Conservation (phyloP, 2,888 invertebrate genomes). For the Pachydiplax longipennis region DNA sequence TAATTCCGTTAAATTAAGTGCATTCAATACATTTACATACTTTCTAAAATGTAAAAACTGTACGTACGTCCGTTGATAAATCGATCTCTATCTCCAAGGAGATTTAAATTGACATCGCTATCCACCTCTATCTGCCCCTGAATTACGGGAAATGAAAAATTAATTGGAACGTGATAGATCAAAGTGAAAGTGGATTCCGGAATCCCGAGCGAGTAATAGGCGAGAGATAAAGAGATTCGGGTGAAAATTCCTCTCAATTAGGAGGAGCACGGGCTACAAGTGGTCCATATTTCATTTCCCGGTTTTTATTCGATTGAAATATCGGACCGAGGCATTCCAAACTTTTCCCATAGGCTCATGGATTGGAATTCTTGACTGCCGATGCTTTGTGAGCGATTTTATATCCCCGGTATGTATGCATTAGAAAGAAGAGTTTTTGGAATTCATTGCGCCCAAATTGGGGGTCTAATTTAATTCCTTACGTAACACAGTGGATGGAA, state of each 20-base stretch:
- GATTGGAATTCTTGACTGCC: conserved; percentile 15
- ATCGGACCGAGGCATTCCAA: not conserved
- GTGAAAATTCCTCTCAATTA: conserved; percentile 35
- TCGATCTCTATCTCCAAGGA: too few relatives aligned
- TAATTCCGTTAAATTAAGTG: too few relatives aligned
- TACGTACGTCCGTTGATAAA: too few relatives aligned
- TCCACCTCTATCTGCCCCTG: too few relatives aligned
- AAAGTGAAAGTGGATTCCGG: too few relatives aligned
- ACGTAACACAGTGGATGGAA: not conserved
- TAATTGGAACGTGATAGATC: too few relatives aligned
- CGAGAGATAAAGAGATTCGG: not conserved
- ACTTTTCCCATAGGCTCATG: not conserved
- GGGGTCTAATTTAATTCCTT: not conserved
- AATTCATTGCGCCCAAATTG: not conserved
- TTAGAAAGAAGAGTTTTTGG: not conserved
- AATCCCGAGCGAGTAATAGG: too few relatives aligned
- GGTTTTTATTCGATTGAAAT: conserved; percentile 11
- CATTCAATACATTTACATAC: too few relatives aligned
- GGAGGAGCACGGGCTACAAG: conserved; percentile 5
- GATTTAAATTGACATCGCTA: too few relatives aligned
- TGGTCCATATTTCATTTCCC: conserved; percentile 32
- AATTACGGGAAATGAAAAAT: too few relatives aligned
- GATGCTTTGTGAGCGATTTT: not conserved
- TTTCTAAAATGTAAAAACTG: too few relatives aligned
- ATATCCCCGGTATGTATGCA: not conserved